Percentiles rank a stretch among this genome's conserved stretches.
These are phyloP conservation scores for Agonopterix alstromeriana DNA, from an alignment of 2,888 invertebrate species.

Conservation along the genomic window DNA sequence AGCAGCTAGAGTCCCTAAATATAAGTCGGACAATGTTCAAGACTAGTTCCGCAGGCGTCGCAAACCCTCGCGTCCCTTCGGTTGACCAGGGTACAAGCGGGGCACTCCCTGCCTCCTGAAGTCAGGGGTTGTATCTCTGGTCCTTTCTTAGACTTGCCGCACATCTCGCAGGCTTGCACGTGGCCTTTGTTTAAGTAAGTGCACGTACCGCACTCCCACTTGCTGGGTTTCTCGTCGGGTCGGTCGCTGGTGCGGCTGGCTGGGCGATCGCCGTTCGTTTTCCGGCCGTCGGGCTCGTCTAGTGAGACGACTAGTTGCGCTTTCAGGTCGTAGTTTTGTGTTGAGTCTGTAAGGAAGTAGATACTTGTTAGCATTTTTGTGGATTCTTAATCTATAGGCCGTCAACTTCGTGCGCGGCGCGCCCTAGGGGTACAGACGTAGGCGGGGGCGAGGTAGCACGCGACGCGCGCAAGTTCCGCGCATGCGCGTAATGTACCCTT, in stretches of 20 bases:
- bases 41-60: conserved; percentile 81
- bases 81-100: conserved; percentile 86
- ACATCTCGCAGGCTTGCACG: conserved; percentile 83
- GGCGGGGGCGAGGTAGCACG: no score
- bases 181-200: conserved; percentile 79
- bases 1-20: conserved; percentile 57
- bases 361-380: not conserved
- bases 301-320: conserved; percentile 61
- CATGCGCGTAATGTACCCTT: no score
- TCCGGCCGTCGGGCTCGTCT: conserved; percentile 54
- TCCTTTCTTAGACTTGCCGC: conserved; percentile 80
- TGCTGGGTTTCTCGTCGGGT: conserved; percentile 25
- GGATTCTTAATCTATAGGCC: no score
- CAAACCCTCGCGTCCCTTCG: conserved; percentile 79
- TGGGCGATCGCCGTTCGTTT: conserved; percentile 33
- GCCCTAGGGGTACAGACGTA: no score
- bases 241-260: conserved; percentile 20
- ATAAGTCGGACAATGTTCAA: conserved; percentile 86
- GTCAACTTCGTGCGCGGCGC: no score
- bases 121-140: conserved; percentile 80
- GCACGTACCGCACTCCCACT: conserved; percentile 84
- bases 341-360: conserved; percentile 20
- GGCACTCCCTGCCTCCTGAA: conserved; percentile 85
- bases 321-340: conserved; percentile 50
- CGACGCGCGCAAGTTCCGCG: no score